A percentile compares a stretch with the other conserved stretches of the same genome.
These are phyloP conservation scores for Podargus strigoides DNA, from an alignment of 2,797 vertebrate genomes.

Conservation along the genomic window DNA sequence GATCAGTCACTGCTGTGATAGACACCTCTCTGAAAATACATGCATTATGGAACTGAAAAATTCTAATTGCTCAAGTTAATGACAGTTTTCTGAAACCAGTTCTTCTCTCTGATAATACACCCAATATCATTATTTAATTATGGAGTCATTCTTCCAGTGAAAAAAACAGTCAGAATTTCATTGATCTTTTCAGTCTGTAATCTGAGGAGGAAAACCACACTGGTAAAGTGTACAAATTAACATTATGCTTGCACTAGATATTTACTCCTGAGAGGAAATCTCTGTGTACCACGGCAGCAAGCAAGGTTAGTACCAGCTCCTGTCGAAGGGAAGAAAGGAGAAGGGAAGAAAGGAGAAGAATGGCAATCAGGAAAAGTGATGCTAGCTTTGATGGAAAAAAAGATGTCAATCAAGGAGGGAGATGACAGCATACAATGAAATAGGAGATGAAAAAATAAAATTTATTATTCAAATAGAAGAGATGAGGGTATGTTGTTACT, in stretches of 20 bases:
- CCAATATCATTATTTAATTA: neutral
- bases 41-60: neutral
- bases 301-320: neutral
- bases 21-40: neutral
- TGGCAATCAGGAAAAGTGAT: neutral
- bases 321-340: neutral
- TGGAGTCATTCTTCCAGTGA: neutral
- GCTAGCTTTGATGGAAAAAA: neutral
- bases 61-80: constrained; percentile 10
- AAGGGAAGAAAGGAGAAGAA: neutral
- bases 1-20: neutral
- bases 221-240: neutral
- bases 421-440: neutral
- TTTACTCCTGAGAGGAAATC: neutral
- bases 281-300: neutral
- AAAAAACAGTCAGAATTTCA: neutral
- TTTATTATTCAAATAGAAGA: neutral
- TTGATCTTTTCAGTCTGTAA: neutral
- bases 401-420: neutral
- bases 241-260: neutral
- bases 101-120: neutral
- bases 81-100: neutral
- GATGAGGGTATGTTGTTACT: neutral
- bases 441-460: neutral
- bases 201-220: neutral